Base-by-base conservation (phyloP, 2,888 invertebrate genomes). In the Lysandra bellargus region DNA sequence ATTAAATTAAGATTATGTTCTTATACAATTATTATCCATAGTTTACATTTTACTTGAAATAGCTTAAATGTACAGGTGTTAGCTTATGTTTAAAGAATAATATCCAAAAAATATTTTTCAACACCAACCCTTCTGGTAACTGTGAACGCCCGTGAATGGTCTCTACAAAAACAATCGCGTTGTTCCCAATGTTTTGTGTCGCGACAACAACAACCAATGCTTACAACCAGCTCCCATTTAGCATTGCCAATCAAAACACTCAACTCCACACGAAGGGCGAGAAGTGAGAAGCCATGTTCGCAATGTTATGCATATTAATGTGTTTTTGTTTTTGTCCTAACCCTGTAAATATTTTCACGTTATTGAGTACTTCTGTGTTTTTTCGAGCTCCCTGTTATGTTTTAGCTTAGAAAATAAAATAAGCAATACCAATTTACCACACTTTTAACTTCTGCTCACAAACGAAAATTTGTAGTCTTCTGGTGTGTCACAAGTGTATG, bases 161-260 rank as follows among this genome's bases (percentile, higher is more conserved):
- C 30, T 30, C 9, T 7, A 30, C 64, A 30, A 69, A 64, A 69
- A 69, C 69, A 69, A 69, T 69, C 69, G 33, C 30, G 33, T 37
- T 69, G 57, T 17, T 57, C 1, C 69, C 69, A 69, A 33, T 17
- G 69, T 69, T 37, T 69, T 69, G 69, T 37, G 69, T 33, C 33
- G 9, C 64, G 69, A 69, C 69, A 37, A 69, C 69, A 69, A 37
- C 69, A 69, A 37, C 69, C 14, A 33, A 14, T 69, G 69, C 37
- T 69, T 37, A 69, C 64, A 69, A 33, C 12, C 69, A 33, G 4
- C 17, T 69, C 5, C 33, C 14, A 69, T 37, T 69, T 69, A 37
- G 69, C 33, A 69, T 69, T 69, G 69, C 33, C 69, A 69, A 69
- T 69, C 69, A 69, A 33, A 69, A 69, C 69, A 57, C 57, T 57